Evolutionary conservation across 2,797 vertebrate genomes (phyloP), one percentile per base, ranked within the genome.

Genomic region (Eremophila alpestris): DNA sequence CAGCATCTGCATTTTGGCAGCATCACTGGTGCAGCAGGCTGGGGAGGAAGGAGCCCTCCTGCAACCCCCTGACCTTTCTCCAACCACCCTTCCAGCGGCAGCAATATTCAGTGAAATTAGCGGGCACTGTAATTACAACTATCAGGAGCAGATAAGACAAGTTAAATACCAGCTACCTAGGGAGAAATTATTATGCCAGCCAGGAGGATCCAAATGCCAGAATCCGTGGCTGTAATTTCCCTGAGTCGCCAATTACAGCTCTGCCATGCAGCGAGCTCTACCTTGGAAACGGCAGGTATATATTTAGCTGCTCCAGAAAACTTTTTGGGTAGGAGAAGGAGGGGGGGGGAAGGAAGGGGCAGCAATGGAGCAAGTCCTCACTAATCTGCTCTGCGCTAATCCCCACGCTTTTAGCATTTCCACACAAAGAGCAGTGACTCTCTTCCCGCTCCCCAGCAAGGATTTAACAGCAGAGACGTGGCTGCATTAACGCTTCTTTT

Each of bases 161-260:
- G 97, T 97, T 97, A 98, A 98, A 97, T 97, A 97, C 88, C 96
- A 97, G 93, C 95, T 96, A 96, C 96, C 95, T 95, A 91, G 96
- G 96, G 96, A 96, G 92, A 96, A 94, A 97, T 97, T 95, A 97
- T 97, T 96, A 97, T 95, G 96, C 96, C 96, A 97, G 93, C 92
- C 82, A 95, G 96, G 95, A 97, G 94, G 94, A 97, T 96, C 93
- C 96, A 97, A 97, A 97, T 97, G 97, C 96, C 95, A 97, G 94
- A 96, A 94, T 92, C 94, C 68, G 20, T 69, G 88, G 93, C 92
- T 97, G 92, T 95, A 96, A 97, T 97, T 97, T 97, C 94, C 93
- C 90, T 36, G 94, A 95, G 95, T 97, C 87, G 80, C 87, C 93
- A 97, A 97, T 97, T 96, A 97, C 90, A 85, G 93, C 96, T 95